Evolutionary conservation across 2,888 invertebrate species (phyloP), one percentile per base, ranked within the genome.

Genomic region (Aphodius granarius): DNA sequence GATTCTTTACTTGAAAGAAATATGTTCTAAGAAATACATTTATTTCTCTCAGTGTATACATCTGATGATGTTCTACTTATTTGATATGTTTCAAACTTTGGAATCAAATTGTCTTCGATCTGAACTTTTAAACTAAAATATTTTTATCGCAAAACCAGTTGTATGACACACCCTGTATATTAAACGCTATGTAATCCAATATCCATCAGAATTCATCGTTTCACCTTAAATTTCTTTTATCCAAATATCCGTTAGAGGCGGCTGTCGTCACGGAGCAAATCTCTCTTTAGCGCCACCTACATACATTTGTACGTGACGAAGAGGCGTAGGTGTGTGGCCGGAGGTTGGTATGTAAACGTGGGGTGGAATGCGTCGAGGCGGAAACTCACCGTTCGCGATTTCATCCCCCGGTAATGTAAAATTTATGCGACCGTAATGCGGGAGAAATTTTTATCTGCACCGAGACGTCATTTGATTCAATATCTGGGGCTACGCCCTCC

Each of bases 371-470:
- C 43, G 43, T 9, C 43, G 3, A 13, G 13, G 43, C 43, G 43
- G 43, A 43, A 43, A 43, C 4, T 43, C 43, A 43, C 43, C 43
- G 43, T 43, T 43, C 43, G 43, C 43, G 43, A 43, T 43, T 43
- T 43, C 43, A 43, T 43, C 43, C 43, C 43, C 43, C 65, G 17
- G 68, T 22, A 20, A 68, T 68, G 18, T 20, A 68, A 68, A 68
- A 68, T 68, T 68, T 68, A 68, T 68, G 68, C 68, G 68, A 22
- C 20, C 68, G 68, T 68, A 68, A 68, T 68, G 68, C 68, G 68
- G 21, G 21, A 68, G 68, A 68, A 68, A 68, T 68, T 68, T 43
- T 68, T 68, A 68, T 68, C 68, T 68, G 21, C 68, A 68, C 9
- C 68, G 68, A 68, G 19, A 21, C 21, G 22, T 68, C 68, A 68